These are phyloP conservation scores for Graphium colonna DNA, from an alignment of 2,888 invertebrate species.

Conservation along the genomic window DNA sequence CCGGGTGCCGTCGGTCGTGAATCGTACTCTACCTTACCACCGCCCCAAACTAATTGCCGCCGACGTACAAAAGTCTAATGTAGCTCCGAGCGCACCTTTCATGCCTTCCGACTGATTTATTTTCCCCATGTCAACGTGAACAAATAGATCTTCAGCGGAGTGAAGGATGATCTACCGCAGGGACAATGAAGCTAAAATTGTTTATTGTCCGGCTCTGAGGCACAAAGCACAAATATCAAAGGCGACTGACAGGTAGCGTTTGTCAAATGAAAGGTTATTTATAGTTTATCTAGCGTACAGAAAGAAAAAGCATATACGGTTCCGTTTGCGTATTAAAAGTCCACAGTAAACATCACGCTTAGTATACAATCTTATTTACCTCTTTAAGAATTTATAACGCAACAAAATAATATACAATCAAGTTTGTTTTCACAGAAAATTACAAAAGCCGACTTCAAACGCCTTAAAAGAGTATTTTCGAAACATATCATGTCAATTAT, in stretches of 20 bases:
- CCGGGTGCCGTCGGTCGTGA: background rate
- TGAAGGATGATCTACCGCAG: conserved; percentile 52
- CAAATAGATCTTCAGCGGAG: conserved; percentile 45
- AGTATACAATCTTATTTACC: too few relatives aligned
- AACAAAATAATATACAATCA: too few relatives aligned
- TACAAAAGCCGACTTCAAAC: too few relatives aligned
- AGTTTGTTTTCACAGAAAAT: too few relatives aligned
- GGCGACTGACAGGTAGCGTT: background rate
- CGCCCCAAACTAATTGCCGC: conserved; percentile 18
- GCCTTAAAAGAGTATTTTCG: too few relatives aligned
- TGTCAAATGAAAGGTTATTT: background rate
- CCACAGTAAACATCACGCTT: too few relatives aligned
- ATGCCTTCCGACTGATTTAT: conserved; percentile 45
- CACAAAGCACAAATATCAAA: conserved; percentile 9
- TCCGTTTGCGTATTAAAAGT: too few relatives aligned
- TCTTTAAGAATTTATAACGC: too few relatives aligned
- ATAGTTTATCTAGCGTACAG: too few relatives aligned
- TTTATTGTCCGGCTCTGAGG: conserved; percentile 13
- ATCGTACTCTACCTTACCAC: conserved; percentile 2
- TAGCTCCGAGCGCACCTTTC: conserved; percentile 15
- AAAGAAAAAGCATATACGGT: too few relatives aligned
- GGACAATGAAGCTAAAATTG: conserved; percentile 28
- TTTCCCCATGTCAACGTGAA: conserved; percentile 51
- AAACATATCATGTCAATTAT: too few relatives aligned
- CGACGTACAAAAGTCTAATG: conserved; percentile 14